A percentile compares a stretch with the other conserved stretches of the same genome.
Evolutionary conservation across 2,797 vertebrate species (phyloP).

Genomic region (Rhinophrynus dorsalis): DNA sequence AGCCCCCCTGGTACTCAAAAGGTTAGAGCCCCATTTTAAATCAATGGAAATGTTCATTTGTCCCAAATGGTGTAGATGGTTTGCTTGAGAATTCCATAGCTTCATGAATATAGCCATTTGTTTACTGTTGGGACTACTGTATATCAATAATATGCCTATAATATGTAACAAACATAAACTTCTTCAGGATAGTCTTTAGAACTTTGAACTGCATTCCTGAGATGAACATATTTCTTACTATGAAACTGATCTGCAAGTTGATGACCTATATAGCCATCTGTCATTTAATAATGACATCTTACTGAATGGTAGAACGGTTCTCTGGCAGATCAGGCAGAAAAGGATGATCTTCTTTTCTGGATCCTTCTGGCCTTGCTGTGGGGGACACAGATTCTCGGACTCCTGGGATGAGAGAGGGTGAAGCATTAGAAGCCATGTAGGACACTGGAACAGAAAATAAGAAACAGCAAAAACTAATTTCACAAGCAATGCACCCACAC

Average conservation of each 20-base stretch:
- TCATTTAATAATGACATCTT: slow-evolving; percentile 59
- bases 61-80: too few relatives aligned
- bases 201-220: not conserved
- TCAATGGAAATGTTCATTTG: too few relatives aligned
- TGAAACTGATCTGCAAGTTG: not conserved
- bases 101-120: too few relatives aligned
- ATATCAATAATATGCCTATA: too few relatives aligned
- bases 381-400: slow-evolving; percentile 93
- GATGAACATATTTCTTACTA: not conserved
- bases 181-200: too few relatives aligned
- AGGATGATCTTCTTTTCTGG: slow-evolving; percentile 80
- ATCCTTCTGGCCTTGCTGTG: slow-evolving; percentile 74
- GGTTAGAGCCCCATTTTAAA: too few relatives aligned
- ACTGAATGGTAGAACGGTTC: slow-evolving; percentile 82
- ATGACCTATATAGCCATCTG: not conserved
- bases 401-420: slow-evolving; percentile 64
- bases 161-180: too few relatives aligned
- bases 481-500: slow-evolving; percentile 25
- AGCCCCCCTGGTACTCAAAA: too few relatives aligned
- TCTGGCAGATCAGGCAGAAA: slow-evolving; percentile 83
- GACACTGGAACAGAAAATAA: slow-evolving; percentile 49
- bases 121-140: too few relatives aligned
- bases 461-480: slow-evolving; percentile 44
- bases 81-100: too few relatives aligned
- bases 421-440: slow-evolving; percentile 49